Conservation (phyloP, 2,113 vertebrate species). For the Heliornis fulica region DNA sequence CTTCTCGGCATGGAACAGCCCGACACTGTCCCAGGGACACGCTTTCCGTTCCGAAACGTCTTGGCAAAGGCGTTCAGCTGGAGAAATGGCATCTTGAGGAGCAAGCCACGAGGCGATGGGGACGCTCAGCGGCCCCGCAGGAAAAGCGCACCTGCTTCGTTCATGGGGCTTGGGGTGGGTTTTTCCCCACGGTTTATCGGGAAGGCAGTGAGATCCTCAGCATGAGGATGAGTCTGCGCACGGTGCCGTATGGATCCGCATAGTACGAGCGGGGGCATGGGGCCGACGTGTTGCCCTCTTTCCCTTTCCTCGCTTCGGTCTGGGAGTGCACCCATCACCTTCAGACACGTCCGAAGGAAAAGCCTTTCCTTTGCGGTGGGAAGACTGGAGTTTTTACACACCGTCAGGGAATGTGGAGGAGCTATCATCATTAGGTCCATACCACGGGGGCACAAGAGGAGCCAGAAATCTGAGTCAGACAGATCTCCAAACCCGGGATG, state of each 20-base stretch:
- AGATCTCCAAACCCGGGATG: not conserved
- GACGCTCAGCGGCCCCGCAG: constrained; percentile 19
- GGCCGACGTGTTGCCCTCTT: not conserved
- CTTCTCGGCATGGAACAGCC: not conserved
- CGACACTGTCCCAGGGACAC: not conserved
- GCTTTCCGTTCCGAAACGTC: not conserved
- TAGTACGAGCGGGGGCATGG: no score
- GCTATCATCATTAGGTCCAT: not conserved
- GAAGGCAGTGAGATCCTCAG: not conserved
- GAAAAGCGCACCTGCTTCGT: not conserved
- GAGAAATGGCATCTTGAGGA: not conserved
- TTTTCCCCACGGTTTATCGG: not conserved
- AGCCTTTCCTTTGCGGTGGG: not conserved
- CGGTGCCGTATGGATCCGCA: accelerated
- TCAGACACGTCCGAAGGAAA: not conserved
- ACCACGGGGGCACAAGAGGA: not conserved
- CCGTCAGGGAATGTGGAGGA: not conserved
- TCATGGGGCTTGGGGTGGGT: accelerated
- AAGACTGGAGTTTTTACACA: not conserved
- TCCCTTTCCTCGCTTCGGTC: not conserved
- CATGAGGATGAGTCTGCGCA: not conserved
- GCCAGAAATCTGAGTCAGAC: not conserved
- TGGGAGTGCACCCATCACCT: not conserved
- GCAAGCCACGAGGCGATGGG: not conserved
- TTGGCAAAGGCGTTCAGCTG: not conserved